Conservation (phyloP, 2,797 vertebrate species). For the Melanotaenia trifasciata region DNA sequence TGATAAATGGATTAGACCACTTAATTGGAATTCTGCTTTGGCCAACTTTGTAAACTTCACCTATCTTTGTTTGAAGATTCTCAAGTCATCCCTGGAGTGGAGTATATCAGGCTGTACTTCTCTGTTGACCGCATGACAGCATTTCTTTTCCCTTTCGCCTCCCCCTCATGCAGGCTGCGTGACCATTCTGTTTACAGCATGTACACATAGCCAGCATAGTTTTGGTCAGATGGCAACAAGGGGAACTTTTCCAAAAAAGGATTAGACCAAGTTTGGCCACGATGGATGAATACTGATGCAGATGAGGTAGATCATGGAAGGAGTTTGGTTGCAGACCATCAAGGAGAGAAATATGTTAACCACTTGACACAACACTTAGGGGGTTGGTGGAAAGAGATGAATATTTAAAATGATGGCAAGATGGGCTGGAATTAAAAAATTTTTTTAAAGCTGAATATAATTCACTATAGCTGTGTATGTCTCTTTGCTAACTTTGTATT, state of each 20-base stretch:
- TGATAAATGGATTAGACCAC: slow-evolving; percentile 28
- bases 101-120: slow-evolving; percentile 4
- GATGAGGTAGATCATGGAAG: slow-evolving; percentile 45
- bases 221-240: slow-evolving; percentile 42
- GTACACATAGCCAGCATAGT: slow-evolving; percentile 57
- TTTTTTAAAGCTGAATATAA: background rate
- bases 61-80: background rate
- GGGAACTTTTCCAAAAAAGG: slow-evolving; percentile 63
- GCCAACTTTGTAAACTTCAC: slow-evolving; percentile 19
- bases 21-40: slow-evolving; percentile 29
- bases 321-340: slow-evolving; percentile 9
- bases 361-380: background rate
- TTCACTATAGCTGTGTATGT: too few relatives aligned
- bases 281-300: slow-evolving; percentile 28
- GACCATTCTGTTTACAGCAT: slow-evolving; percentile 54
- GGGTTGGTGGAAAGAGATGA: background rate
- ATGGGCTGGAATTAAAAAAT: background rate
- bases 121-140: background rate
- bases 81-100: slow-evolving; percentile 9
- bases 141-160: background rate
- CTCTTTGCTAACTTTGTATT: background rate
- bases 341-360: background rate
- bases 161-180: background rate
- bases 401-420: background rate
- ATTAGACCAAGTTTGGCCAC: slow-evolving; percentile 46